A percentile compares a stretch with the other conserved stretches of the same genome.
These are phyloP conservation scores for Pelmatolapia mariae DNA, from an alignment of 2,113 vertebrate genomes.

Conservation along the genomic window DNA sequence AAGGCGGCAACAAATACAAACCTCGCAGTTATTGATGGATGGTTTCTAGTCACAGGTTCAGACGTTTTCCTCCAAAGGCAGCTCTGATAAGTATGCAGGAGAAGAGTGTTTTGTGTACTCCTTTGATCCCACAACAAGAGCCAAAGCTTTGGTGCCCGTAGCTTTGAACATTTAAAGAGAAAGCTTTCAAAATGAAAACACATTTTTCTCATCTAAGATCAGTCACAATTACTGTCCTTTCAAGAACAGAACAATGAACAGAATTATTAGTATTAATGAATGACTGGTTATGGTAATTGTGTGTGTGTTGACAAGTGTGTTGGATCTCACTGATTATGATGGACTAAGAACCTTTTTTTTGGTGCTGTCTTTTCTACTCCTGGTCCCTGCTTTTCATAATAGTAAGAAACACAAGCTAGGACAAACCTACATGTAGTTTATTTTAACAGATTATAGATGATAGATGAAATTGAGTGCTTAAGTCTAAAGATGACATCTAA, in stretches of 20 bases:
- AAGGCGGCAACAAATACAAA: background rate
- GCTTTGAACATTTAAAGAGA: slow-evolving; percentile 37
- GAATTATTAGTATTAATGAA: slow-evolving; percentile 4
- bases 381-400: background rate
- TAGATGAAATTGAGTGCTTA: background rate
- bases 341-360: background rate
- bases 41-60: background rate
- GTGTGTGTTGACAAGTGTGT: background rate
- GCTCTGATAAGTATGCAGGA: background rate
- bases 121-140: background rate
- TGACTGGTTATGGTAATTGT: background rate
- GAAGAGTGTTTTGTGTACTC: background rate
- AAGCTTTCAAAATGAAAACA: background rate
- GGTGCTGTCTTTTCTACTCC: background rate
- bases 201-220: background rate
- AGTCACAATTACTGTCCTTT: background rate
- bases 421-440: background rate
- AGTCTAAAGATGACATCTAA: background rate
- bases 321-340: background rate
- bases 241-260: background rate
- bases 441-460: background rate
- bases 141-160: background rate
- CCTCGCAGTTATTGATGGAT: background rate
- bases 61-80: background rate
- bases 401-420: background rate